Percentiles rank a stretch among this genome's conserved stretches.
Conservation (phyloP, 2,888 invertebrate species). For the Theristus sp. region DNA sequence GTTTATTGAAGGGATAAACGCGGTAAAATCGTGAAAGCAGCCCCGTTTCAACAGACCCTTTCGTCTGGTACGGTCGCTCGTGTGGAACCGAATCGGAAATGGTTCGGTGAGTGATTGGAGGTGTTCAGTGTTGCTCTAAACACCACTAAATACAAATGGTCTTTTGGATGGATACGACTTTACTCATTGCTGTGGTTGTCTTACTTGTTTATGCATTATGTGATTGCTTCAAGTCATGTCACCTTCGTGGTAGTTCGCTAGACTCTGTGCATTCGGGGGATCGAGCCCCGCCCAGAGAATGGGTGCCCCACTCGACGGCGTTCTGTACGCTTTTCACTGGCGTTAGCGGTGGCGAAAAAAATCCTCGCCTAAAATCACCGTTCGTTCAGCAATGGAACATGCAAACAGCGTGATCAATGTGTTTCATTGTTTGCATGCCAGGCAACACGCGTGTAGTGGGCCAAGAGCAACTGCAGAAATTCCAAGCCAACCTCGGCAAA, state of each 20-base stretch:
- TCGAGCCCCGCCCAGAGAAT: too few relatives aligned
- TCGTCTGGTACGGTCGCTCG: slow-evolving; percentile 73
- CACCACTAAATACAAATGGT: background rate
- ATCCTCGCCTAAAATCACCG: too few relatives aligned
- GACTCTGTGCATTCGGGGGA: too few relatives aligned
- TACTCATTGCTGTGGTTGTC: background rate
- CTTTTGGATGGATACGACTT: background rate
- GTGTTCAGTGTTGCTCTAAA: background rate
- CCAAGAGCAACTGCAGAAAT: slow-evolving; percentile 46
- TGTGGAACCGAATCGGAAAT: slow-evolving; percentile 89
- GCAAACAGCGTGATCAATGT: background rate
- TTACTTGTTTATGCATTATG: slow-evolving; percentile 5
- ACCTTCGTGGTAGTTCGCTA: too few relatives aligned
- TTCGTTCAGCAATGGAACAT: too few relatives aligned
- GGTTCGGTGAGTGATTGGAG: slow-evolving; percentile 55
- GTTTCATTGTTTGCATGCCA: slow-evolving; percentile 11
- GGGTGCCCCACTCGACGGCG: too few relatives aligned
- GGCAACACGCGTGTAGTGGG: slow-evolving; percentile 83
- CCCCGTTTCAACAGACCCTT: slow-evolving; percentile 79
- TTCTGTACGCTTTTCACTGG: too few relatives aligned
- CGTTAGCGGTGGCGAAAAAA: too few relatives aligned
- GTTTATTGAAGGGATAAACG: slow-evolving; percentile 44
- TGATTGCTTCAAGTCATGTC: background rate
- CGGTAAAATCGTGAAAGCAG: slow-evolving; percentile 74
- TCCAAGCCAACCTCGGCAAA: slow-evolving; percentile 75